Evolutionary conservation across 2,113 vertebrate species (phyloP).

Genomic region (Bubo scandiacus): DNA sequence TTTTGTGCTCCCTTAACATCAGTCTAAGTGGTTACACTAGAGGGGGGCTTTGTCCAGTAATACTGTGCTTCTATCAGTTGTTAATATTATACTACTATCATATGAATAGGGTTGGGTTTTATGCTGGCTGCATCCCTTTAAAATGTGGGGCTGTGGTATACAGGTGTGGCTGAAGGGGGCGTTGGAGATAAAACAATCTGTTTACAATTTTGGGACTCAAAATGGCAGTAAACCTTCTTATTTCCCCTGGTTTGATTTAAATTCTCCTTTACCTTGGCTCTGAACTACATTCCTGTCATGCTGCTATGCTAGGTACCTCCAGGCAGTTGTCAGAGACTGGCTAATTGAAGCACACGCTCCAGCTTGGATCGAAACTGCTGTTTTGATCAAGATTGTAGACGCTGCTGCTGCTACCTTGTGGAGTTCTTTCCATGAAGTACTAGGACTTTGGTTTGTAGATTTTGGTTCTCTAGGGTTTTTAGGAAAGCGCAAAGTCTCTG

Average conservation of each 20-base stretch:
- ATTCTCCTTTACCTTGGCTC: conserved; percentile 17
- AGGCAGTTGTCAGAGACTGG: neutral
- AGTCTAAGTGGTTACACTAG: neutral
- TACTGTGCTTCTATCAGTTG: neutral
- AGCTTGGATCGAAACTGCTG: neutral
- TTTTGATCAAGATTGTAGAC: neutral
- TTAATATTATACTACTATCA: neutral
- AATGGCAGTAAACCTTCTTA: conserved; percentile 28
- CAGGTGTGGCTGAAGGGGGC: neutral
- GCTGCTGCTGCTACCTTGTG: neutral
- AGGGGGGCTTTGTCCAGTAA: neutral
- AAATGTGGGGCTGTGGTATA: neutral
- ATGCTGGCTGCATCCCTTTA: neutral
- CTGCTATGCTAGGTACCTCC: neutral
- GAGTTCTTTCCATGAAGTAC: neutral
- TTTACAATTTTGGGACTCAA: neutral
- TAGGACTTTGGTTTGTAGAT: neutral
- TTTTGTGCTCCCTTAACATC: neutral
- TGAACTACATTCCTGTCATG: neutral
- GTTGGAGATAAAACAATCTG: neutral
- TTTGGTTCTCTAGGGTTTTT: neutral
- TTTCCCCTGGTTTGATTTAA: conserved; percentile 20
- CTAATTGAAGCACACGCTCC: neutral
- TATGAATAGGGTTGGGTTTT: neutral
- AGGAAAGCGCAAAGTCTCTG: neutral